phyloP scores from a whole-genome alignment of 2,797 vertebrate genomes.

The Manis crassicaudata region DNA sequence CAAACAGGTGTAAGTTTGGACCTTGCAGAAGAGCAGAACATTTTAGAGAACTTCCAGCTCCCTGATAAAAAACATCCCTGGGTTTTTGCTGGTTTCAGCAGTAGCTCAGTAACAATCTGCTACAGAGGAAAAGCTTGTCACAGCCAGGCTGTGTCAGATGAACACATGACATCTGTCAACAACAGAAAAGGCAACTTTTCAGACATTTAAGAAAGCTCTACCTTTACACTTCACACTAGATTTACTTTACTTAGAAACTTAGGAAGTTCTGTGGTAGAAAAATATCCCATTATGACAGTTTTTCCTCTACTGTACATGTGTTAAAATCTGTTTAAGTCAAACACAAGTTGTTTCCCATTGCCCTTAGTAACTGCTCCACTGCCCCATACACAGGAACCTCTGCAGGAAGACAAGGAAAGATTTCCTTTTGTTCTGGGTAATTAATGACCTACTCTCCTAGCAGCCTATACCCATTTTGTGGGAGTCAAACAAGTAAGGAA shows the following conservation, averaged over 20 bases:
- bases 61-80: neutral
- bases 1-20: neutral
- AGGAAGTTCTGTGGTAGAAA: neutral
- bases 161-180: neutral
- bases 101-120: neutral
- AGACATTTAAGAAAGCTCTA: constrained; percentile 4
- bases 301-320: neutral
- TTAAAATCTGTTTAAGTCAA: neutral
- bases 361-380: neutral
- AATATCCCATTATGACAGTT: neutral
- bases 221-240: neutral
- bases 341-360: neutral
- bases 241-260: constrained; percentile 35
- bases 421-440: neutral
- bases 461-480: neutral
- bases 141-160: neutral
- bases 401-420: neutral
- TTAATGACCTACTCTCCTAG: neutral
- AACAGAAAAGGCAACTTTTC: constrained; percentile 7
- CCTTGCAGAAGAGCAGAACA: neutral
- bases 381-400: neutral
- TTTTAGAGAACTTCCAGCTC: constrained; percentile 20
- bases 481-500: neutral
- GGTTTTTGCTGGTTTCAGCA: constrained; percentile 7
- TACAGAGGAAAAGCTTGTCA: neutral